A percentile compares a stretch with the other conserved stretches of the same genome.
Conservation (phyloP, 2,888 invertebrate genomes). For the Drosophila testacea region DNA sequence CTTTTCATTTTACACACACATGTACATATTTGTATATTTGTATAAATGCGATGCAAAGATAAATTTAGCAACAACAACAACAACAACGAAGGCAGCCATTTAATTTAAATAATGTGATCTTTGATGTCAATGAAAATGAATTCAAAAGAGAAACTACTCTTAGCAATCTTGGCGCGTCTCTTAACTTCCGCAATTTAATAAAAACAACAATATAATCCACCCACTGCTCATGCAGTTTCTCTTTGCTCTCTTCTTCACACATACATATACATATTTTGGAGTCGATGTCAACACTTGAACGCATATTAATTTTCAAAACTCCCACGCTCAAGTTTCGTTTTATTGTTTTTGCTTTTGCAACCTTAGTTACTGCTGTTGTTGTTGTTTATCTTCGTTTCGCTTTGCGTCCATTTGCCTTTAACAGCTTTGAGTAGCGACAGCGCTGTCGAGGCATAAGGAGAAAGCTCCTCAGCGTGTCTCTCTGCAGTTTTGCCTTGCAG, state of each 20-base stretch:
- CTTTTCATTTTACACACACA: conserved; percentile 67
- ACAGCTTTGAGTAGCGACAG: conserved; percentile 25
- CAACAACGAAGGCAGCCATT: conserved; percentile 63
- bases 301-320: conserved; percentile 79
- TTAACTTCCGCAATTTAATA: conserved; percentile 37
- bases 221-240: conserved; percentile 48
- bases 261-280: conserved; percentile 18
- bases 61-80: conserved; percentile 51
- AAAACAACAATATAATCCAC: conserved; percentile 27
- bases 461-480: conserved; percentile 66
- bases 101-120: conserved; percentile 83
- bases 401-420: conserved; percentile 71
- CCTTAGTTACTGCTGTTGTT: conserved; percentile 33
- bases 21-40: conserved; percentile 5
- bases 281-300: conserved; percentile 70
- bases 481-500: conserved; percentile 76
- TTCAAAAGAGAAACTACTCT: conserved; percentile 75
- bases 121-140: conserved; percentile 78
- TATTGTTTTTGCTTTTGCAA: conserved; percentile 32
- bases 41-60: conserved; percentile 61
- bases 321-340: conserved; percentile 75
- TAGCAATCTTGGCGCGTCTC: conserved; percentile 41
- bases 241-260: conserved; percentile 24
- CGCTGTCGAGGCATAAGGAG: conserved; percentile 60
- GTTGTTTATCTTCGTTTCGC: conserved; percentile 59